Evolutionary conservation across 2,888 invertebrate species (phyloP).

Genomic region (Phyllotreta striolata): DNA sequence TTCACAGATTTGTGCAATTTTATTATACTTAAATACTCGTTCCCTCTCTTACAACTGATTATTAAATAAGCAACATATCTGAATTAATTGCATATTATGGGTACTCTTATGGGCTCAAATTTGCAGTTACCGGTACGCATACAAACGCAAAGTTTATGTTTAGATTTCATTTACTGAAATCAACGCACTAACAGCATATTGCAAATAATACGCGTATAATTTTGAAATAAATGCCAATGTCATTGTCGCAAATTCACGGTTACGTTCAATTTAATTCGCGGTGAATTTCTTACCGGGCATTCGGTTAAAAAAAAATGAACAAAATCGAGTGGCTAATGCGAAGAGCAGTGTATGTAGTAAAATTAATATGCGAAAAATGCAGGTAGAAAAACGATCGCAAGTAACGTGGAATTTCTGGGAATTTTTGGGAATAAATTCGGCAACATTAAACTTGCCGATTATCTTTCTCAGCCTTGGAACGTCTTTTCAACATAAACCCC

Average conservation of each 20-base stretch:
- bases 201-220: conserved; percentile 9
- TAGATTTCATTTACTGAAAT: neutral
- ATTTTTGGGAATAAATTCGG: conserved; percentile 30
- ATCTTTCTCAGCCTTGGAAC: conserved; percentile 28
- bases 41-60: too few relatives aligned
- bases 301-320: neutral
- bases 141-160: too few relatives aligned
- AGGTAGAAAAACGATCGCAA: conserved; percentile 3
- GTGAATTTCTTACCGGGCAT: neutral
- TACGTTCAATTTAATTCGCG: conserved; percentile 1
- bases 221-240: conserved; percentile 22
- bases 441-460: conserved; percentile 27
- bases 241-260: conserved; percentile 23
- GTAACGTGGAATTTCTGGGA: conserved; percentile 13
- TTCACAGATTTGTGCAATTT: too few relatives aligned
- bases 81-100: too few relatives aligned
- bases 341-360: conserved; percentile 1
- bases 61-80: too few relatives aligned
- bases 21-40: too few relatives aligned
- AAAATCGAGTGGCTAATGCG: neutral
- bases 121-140: too few relatives aligned
- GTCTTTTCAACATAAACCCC: conserved; percentile 26
- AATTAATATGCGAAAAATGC: conserved; percentile 3
- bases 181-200: neutral
- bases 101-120: too few relatives aligned